Conservation (phyloP, 2,113 vertebrate genomes). For the Silurus asotus region DNA sequence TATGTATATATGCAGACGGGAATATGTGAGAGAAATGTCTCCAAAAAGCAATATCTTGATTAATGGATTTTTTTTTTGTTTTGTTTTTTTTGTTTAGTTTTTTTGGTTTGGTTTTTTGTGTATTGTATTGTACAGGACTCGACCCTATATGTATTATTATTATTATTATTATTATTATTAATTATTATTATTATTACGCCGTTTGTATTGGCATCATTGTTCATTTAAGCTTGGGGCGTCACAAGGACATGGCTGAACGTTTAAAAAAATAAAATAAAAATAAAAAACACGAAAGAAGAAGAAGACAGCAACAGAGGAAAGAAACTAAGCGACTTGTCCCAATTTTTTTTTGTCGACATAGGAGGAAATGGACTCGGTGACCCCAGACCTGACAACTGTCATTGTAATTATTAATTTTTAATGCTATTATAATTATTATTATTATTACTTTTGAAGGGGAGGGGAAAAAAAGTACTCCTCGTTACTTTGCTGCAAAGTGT, state of each 20-base stretch:
- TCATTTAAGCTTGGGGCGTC: constrained; percentile 69
- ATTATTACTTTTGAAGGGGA: constrained; percentile 69
- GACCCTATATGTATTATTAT: constrained; percentile 80
- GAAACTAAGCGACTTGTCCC: constrained; percentile 63
- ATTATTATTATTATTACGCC: constrained; percentile 59
- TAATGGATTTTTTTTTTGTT: constrained; percentile 59
- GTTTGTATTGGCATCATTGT: constrained; percentile 76
- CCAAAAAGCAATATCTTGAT: constrained; percentile 81
- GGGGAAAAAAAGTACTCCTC: constrained; percentile 64
- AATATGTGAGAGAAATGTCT: constrained; percentile 74
- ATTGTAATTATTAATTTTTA: constrained; percentile 72
- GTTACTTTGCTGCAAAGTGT: constrained; percentile 80
- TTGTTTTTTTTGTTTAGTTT: constrained; percentile 58
- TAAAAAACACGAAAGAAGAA: too few relatives aligned
- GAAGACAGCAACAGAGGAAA: constrained; percentile 60
- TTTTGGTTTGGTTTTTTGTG: constrained; percentile 60
- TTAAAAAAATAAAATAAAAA: background rate
- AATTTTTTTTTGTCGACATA: constrained; percentile 64
- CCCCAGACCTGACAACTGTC: constrained; percentile 67
- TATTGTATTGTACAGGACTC: constrained; percentile 81
- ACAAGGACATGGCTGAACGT: constrained; percentile 55
- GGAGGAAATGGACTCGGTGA: constrained; percentile 65
- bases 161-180: constrained; percentile 70
- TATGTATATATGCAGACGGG: constrained; percentile 76
- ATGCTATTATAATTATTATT: constrained; percentile 71